phyloP scores from a whole-genome alignment of 2,888 invertebrate genomes.

The Acrobasis suavella region DNA sequence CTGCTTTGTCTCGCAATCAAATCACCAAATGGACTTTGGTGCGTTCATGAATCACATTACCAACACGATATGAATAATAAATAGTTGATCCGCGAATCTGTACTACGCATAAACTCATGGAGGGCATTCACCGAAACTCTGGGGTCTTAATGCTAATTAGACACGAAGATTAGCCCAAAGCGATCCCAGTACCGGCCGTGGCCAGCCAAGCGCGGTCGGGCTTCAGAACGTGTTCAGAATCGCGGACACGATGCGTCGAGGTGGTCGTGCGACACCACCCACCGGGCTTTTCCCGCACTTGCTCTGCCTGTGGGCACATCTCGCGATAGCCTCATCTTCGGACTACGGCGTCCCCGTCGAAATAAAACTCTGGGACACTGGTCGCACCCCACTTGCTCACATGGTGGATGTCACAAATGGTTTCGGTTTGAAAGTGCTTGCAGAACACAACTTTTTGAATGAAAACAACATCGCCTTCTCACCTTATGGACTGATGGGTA shows the following conservation, averaged over 20 bases:
- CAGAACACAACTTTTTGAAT: slow-evolving; percentile 87
- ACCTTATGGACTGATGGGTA: slow-evolving; percentile 91
- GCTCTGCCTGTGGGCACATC: slow-evolving; percentile 43
- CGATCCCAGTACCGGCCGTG: slow-evolving; percentile 45
- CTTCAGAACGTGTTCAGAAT: slow-evolving; percentile 56
- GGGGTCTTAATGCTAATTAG: slow-evolving; percentile 68
- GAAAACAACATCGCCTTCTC: slow-evolving; percentile 92
- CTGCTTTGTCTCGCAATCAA: not conserved
- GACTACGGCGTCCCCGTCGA: slow-evolving; percentile 70
- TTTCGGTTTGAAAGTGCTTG: slow-evolving; percentile 86
- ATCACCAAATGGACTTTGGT: not conserved
- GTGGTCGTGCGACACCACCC: slow-evolving; percentile 55
- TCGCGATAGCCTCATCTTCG: slow-evolving; percentile 38
- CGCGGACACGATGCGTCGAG: slow-evolving; percentile 63
- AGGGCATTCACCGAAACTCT: slow-evolving; percentile 76
- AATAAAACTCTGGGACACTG: slow-evolving; percentile 72
- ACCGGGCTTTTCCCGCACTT: slow-evolving; percentile 35
- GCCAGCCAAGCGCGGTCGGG: slow-evolving; percentile 54
- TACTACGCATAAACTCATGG: slow-evolving; percentile 43
- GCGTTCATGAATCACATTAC: not conserved
- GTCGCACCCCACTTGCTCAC: slow-evolving; percentile 84
- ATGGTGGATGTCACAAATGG: slow-evolving; percentile 92
- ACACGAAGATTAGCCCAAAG: slow-evolving; percentile 61
- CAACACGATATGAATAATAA: slow-evolving; percentile 2
- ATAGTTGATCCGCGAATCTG: slow-evolving; percentile 34